Evolutionary conservation across 2,797 vertebrate species (phyloP).

Genomic region (Diceros bicornis): DNA sequence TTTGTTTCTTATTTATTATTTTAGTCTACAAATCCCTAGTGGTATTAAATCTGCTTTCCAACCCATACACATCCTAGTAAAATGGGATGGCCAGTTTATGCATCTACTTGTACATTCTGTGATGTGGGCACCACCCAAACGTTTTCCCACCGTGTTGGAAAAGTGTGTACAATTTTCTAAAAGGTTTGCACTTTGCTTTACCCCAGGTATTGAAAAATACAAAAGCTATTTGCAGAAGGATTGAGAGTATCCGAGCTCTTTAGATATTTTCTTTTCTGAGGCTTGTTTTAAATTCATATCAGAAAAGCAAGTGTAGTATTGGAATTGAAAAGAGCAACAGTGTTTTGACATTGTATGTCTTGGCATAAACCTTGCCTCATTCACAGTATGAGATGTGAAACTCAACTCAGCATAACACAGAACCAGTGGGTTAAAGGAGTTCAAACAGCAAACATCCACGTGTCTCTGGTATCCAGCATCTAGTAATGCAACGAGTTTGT

Average conservation of each 20-base stretch:
- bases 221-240: conserved; percentile 81
- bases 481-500: not conserved
- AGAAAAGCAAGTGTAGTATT: conserved; percentile 75
- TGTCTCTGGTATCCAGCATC: not conserved
- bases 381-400: conserved; percentile 56
- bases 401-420: conserved; percentile 56
- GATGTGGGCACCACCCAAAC: not conserved
- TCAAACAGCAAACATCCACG: not conserved
- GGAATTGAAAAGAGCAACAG: conserved; percentile 79
- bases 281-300: conserved; percentile 79
- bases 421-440: conserved; percentile 56
- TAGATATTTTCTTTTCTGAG: conserved; percentile 43
- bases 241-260: conserved; percentile 53
- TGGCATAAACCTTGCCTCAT: conserved; percentile 58
- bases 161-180: conserved; percentile 63
- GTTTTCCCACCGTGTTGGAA: not conserved
- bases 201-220: conserved; percentile 63
- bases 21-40: not conserved
- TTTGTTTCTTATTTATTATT: not conserved
- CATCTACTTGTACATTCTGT: not conserved
- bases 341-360: conserved; percentile 69
- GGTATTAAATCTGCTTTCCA: not conserved
- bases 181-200: conserved; percentile 66
- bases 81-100: not conserved
- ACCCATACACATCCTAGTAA: not conserved